A percentile compares a stretch with the other conserved stretches of the same genome.
Evolutionary conservation across 1,140 invertebrate species (phyloP).

Genomic region (Microplitis mediator): DNA sequence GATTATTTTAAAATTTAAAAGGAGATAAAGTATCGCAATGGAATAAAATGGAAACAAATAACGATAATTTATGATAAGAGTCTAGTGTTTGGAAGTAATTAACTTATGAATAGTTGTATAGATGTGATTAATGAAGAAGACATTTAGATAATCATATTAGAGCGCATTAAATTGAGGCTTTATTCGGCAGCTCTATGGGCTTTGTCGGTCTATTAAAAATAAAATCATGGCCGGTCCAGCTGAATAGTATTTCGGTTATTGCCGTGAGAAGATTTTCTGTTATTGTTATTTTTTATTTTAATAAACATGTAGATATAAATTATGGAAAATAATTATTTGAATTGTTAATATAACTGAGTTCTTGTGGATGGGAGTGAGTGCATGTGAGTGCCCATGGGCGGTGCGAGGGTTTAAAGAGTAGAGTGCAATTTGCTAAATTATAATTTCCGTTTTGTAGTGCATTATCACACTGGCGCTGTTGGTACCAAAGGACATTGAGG

Average conservation of each 20-base stretch:
- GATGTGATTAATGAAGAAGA: too few species aligned
- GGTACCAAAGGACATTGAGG: constrained; percentile 85
- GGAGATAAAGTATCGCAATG: too few species aligned
- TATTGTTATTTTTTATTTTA: neutral
- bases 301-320: too few species aligned
- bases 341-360: too few species aligned
- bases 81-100: too few species aligned
- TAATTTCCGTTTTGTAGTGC: constrained; percentile 68
- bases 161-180: neutral
- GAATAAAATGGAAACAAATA: too few species aligned
- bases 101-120: too few species aligned
- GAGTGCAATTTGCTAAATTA: constrained; percentile 31
- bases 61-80: too few species aligned
- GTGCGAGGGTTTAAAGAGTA: neutral
- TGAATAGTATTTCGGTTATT: too few species aligned
- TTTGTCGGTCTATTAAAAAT: too few species aligned
- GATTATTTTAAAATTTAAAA: too few species aligned
- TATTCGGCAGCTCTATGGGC: neutral
- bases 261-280: neutral
- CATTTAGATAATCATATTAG: neutral
- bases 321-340: neutral
- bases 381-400: neutral
- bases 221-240: too few species aligned
- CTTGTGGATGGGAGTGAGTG: neutral
- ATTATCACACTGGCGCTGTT: constrained; percentile 81